Base-by-base conservation (phyloP, 2,888 invertebrate genomes). In the Frankliniella intonsa region DNA sequence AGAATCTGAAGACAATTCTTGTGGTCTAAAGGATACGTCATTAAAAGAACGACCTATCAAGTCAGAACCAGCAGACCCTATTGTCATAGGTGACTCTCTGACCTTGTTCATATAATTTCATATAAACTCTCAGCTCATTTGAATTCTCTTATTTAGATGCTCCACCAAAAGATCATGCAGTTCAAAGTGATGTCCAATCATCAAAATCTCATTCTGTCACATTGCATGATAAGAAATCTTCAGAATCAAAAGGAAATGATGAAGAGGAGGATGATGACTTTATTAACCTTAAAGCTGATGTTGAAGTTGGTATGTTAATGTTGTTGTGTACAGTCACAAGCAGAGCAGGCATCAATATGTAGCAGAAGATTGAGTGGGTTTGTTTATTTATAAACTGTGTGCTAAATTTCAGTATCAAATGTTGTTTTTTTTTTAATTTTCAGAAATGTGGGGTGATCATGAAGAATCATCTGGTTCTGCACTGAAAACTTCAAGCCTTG, bases 211-310 rank as follows among this genome's bases (percentile, higher is more conserved):
- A 7, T 62, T 1, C 25, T 38, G 79, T 38, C 12, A 84, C 83
- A 81, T 81, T 84, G 65, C 84, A 83, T 69, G 83, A 85, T 19
- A 49, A 50, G n/a, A 82, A 80, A 9, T 82, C 76, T n/a, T 76
- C 55, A 22, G 83, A 82, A 62, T 22, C 81, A 50, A 79, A 79
- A 12, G 80, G 76, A 84, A 90, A 90, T 83, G 91, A 91, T 87
- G 91, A 90, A 9, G 91, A 92, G 84, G 92, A 91, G 86, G 92
- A 92, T 86, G 92, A 92, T 84, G 93, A 93, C 86, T 91, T 91
- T 86, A 88, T 92, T 62, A 92, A 91, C 87, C 90, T 93, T 51
- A 90, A 91, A 84, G 91, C 91, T 80, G 93, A 92, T 85, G 86
- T 86, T 38, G 86, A 87, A 51, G 92, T 91, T 25, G 91, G 87